Base-by-base conservation (phyloP, 2,797 vertebrate species). In the Paramormyrops hopkinsi region DNA sequence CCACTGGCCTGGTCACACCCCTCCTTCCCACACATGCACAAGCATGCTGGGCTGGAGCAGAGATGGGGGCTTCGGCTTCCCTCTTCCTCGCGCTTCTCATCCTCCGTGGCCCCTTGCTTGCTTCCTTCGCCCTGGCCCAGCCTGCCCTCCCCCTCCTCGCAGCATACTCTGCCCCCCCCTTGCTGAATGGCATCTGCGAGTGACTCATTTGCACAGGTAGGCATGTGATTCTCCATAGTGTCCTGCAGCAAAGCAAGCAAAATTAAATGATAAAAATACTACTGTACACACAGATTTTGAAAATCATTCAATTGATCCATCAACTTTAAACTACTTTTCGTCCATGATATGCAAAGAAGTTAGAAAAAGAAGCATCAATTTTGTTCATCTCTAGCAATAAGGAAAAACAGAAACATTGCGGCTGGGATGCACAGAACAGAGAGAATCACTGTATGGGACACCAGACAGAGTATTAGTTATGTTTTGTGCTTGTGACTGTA, bases 61-160 rank as follows among this genome's bases (percentile, higher is more conserved):
- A 92, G 90, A 88, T 92, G 92, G 76, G 89, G 90, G 53, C 91
- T 90, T 3, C 92, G 88, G 25, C 87, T 8, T 85, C 9, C 83
- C 48, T 22, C 50, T 48, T 6, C 44, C 7, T 1, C 2, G 1
- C 1, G 0, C 14, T 25, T 9, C 29, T 33, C 65, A 11, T 53
- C 87, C 87, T 53, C 87, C 8, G 11, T 29, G 46, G 4, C 73
- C 46, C 19, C 65, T 12, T 17, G 29, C 59, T 29, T 33, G 59
- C 12, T 50, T 50, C 3, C 56, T n/a, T 65, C 41, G 11, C 48
- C 59, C 56, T 19, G 56, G 44, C 29, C 62, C 65, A 19, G 46
- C 12, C 1, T 11, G n/a, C 22, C 29, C 87, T 62, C 87, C 62
- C 51, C 37, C 87, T 14, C 87, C 46, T 51, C 87, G 11, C 19